Base-by-base conservation (phyloP, 1,140 invertebrate species). In the Drosophila orosa region DNA sequence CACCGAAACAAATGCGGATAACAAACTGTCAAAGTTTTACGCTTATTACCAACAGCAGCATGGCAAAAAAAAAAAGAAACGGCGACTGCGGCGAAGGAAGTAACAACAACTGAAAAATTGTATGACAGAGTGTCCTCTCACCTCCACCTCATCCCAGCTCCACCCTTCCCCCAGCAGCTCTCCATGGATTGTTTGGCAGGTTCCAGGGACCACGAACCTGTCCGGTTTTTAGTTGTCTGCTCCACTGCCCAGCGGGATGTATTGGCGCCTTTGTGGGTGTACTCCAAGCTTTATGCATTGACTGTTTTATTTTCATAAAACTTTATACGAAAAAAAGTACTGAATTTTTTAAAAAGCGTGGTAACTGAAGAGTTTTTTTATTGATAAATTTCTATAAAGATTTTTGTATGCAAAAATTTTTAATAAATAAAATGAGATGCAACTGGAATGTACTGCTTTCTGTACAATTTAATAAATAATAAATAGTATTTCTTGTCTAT, bases 11-110 rank as follows among this genome's bases (percentile, higher is more conserved):
- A 87, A 83, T 89, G 67, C 76, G 83, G 83, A 87, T 87, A 87
- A 87, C 83, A 87, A 87, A 87, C 84, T 87, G 83, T 87, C 83
- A 87, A 87, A 87, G 83, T 86, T 86, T 62, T 79, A 77, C 83
- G 83, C 83, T 86, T 86, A 86, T 86, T 86, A 87, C 83, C 75
- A 73, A 66, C 57, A 74, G 50, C 69, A 67, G 47, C 5, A 35
- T 22, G 39, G 63, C 60, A 40, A 56, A 60, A 63, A 45, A 60
- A 33, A 42, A 17, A 42, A 42, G 31, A 35, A 61, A 31, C 45
- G 25, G 17, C 45, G 37, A 45, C 31, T 17, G 12, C n/a, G 40
- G 31, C 72, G 27, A 63, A 60, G 60, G 47, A 78, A 50, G 55
- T 39, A 63, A 40, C 65, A 50, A 40, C 65, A 74, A 75, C 66